Base-by-base conservation (phyloP, 1,140 invertebrate genomes). In the Cecropterus lyciades region DNA sequence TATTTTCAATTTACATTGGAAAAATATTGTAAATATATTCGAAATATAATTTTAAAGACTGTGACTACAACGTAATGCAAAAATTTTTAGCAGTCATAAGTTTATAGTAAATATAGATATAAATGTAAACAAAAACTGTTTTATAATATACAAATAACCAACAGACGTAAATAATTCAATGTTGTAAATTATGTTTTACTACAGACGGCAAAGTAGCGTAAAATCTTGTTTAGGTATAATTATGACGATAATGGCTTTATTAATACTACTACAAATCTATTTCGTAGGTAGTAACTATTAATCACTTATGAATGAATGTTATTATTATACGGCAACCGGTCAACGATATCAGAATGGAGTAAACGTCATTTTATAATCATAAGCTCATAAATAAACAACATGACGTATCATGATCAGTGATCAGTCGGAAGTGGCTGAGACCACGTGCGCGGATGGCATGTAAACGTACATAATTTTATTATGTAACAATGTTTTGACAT, bases 401-500 rank as follows among this genome's bases (percentile, higher is more conserved):
- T 91, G 86, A 89, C 85, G 83, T 82, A 72, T 81, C 15, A 53
- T 37, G 33, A 37, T 37, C 33, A 37, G 72, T 71, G 77, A 79
- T 86, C 80, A 67, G 69, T 81, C 82, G 82, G 84, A 79, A 79
- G 72, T 55, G 33, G 63, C 65, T 52, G 55, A 46, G 62, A 43
- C 51, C 74, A 80, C 77, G 82, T 78, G 80, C 73, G 70, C 83
- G 67, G 74, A 75, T 76, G 76, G 68, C 66, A 80, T 80, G 81
- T 80, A 77, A 82, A 80, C 82, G 77, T 75, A 67, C 67, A 77
- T 81, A 84, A 87, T 91, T 90, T 81, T 82, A 87, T 91, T 90
- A 88, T 84, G 83, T 87, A 90, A 89, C 77, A 86, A 85, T 87
- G 89, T 90, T 89, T 90, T 90, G 89, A 92, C 89, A 91, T 91